These are phyloP conservation scores for Planococcus citri DNA, from an alignment of 1,140 invertebrate species.

Conservation along the genomic window DNA sequence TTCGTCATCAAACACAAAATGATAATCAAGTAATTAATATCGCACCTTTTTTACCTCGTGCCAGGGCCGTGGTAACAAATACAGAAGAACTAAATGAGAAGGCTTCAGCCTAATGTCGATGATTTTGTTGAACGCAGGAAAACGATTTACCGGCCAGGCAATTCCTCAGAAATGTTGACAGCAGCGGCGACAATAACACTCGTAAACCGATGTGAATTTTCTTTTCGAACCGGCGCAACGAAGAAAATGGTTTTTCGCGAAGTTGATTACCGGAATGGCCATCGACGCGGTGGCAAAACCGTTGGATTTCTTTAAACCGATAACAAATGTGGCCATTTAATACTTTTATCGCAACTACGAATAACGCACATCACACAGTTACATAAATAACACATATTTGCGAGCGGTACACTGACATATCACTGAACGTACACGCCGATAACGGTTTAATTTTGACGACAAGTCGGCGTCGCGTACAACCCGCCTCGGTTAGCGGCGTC, in stretches of 20 bases:
- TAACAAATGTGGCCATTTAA: conserved; percentile 14
- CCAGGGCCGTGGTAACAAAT: conserved; percentile 10
- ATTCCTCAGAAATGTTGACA: no score
- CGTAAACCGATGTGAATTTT: not conserved
- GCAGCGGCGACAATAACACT: not conserved
- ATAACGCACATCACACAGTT: not conserved
- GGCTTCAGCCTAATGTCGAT: not conserved
- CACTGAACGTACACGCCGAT: not conserved
- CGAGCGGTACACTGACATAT: not conserved
- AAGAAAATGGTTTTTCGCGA: conserved; percentile 11
- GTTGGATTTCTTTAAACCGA: conserved; percentile 6
- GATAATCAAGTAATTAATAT: not conserved
- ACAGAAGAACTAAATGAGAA: not conserved
- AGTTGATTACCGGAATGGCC: conserved; percentile 12
- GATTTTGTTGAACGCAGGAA: no score
- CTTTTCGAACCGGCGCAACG: conserved; percentile 13
- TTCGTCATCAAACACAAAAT: no score
- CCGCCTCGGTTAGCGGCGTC: not conserved
- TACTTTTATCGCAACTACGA: not conserved
- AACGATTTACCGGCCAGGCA: no score
- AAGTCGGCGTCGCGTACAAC: not conserved
- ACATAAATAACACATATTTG: not conserved
- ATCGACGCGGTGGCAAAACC: conserved; percentile 9
- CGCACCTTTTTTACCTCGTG: conserved; percentile 19
- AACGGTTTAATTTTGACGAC: not conserved